Evolutionary conservation across 1,140 invertebrate genomes (phyloP), one percentile per base, ranked within the genome.

Genomic region (Calliopsis andreniformis): DNA sequence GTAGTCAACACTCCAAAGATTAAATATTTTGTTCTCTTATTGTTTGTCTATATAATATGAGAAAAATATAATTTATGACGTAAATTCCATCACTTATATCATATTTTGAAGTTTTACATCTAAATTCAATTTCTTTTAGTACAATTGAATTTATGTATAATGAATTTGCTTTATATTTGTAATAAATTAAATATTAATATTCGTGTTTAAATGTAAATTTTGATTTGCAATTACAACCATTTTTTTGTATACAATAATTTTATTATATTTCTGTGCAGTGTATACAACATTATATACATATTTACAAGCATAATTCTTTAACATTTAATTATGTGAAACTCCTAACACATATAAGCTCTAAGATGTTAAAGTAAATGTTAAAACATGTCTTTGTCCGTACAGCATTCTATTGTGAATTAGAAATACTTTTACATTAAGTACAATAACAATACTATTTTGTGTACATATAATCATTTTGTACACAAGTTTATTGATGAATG

Each of bases 1-100:
- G 87, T 72, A 90, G 89, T 61, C 87, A 82, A 56, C 87, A 87
- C 62, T 90, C 89, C 58, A 90, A 87, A 87, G 70, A 88, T 42
- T 89, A 86, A 84, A 25, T 28, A 6, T 32, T 67, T 69, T 56
- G 49, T 73, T 67, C 16, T 4, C 12, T 18, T 51, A 45, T 28
- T 47, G 2, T 56, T 56, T 67, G 18, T 51, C 45, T 49, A 5
- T 51, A 35, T 56, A 56, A 75, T 32, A 39, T 49, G 20, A 1
- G 3, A 25, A n/a, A 45, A 45, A 23, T 73, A 66, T 73, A 55
- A 66, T 73, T 64, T 64, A 66, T 73, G 39, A 5, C 55, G 49
- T 28, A n/a, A 64, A 23, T 18, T 66, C 25, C 39, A 39, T 49
- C 35, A 51, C 35, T 20, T 62, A 39, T 8, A 20, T 67, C 47